Percentiles rank a stretch among this genome's conserved stretches.
These are phyloP conservation scores for Mobula birostris DNA, from an alignment of 2,113 vertebrate species.

Conservation along the genomic window DNA sequence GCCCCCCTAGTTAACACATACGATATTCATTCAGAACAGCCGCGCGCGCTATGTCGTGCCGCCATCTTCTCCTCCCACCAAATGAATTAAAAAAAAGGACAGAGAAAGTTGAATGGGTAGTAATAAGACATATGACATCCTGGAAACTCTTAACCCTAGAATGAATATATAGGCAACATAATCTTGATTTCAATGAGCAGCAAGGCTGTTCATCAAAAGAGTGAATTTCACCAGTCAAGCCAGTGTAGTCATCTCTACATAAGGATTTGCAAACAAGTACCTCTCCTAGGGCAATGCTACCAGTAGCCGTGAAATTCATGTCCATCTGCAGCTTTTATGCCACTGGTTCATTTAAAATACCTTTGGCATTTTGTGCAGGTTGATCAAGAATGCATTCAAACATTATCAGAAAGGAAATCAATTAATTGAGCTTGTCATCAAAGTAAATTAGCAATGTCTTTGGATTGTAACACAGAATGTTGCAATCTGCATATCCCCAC, in stretches of 20 bases:
- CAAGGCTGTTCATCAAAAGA: neutral
- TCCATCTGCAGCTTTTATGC: neutral
- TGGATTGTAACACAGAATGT: neutral
- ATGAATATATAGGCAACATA: neutral
- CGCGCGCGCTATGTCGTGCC: too few species aligned
- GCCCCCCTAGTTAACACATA: too few species aligned
- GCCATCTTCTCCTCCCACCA: too few species aligned
- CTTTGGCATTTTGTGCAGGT: neutral
- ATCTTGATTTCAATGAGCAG: neutral
- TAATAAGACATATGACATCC: neutral
- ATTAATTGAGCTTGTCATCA: neutral
- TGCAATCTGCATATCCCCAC: neutral
- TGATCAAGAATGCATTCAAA: neutral
- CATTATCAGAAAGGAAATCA: neutral
- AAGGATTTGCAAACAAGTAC: neutral
- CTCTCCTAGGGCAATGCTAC: too few species aligned
- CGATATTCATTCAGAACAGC: too few species aligned
- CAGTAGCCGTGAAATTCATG: neutral
- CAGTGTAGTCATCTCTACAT: neutral
- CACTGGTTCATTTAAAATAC: neutral
- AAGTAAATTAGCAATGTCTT: neutral
- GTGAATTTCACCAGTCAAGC: too few species aligned
- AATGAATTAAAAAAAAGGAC: neutral
- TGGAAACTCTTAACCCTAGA: neutral
- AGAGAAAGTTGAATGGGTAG: neutral